These are phyloP conservation scores for Syngnathus scovelli DNA, from an alignment of 2,113 vertebrate genomes.

Conservation along the genomic window DNA sequence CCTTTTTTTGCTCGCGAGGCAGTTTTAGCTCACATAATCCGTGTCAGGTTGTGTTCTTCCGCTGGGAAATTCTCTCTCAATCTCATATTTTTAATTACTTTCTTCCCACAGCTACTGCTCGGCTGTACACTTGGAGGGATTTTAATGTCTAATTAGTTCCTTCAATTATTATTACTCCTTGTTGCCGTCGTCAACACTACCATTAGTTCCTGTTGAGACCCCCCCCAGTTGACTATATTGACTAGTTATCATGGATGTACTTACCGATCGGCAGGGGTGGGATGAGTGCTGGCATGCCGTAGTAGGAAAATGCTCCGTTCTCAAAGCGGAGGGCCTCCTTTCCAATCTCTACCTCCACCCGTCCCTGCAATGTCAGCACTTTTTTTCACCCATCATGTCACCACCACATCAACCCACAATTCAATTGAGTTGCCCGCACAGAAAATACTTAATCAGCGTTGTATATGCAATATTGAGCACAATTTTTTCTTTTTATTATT, in stretches of 20 bases:
- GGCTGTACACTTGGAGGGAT: slow-evolving; percentile 15
- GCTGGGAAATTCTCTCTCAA: slow-evolving; percentile 62
- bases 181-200: not conserved
- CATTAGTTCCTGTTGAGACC: not conserved
- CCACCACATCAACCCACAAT: not conserved
- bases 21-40: slow-evolving; percentile 59
- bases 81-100: slow-evolving; percentile 67
- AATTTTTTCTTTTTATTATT: too few relatives aligned
- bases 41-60: slow-evolving; percentile 59
- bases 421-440: too few relatives aligned
- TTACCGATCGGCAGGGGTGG: slow-evolving; percentile 78
- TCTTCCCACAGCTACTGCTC: slow-evolving; percentile 35
- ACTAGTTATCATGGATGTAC: slow-evolving; percentile 5
- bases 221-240: not conserved
- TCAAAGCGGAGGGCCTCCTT: slow-evolving; percentile 93
- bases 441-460: too few relatives aligned
- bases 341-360: slow-evolving; percentile 92
- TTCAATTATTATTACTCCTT: slow-evolving; percentile 3
- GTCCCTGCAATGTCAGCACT: slow-evolving; percentile 74
- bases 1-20: slow-evolving; percentile 34
- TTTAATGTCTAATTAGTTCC: slow-evolving; percentile 10
- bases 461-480: too few relatives aligned
- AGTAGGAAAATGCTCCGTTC: slow-evolving; percentile 94
- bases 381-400: not conserved
- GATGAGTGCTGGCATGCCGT: slow-evolving; percentile 85